These are phyloP conservation scores for Rhagophthalmus giganteus DNA, from an alignment of 2,888 invertebrate species.

Conservation along the genomic window DNA sequence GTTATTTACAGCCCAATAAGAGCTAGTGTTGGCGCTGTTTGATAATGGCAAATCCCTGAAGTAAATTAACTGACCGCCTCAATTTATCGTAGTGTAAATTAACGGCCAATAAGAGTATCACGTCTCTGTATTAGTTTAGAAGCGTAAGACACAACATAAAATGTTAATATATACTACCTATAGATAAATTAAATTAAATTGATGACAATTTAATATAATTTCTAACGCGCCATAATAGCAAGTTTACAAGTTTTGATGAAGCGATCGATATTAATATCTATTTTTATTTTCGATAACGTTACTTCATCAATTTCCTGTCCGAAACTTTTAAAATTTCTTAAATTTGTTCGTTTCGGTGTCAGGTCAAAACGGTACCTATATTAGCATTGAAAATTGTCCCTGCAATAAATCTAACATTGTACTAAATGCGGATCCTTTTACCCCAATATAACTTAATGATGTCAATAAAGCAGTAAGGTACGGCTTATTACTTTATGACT, in stretches of 20 bases:
- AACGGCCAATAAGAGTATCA: constrained; percentile 56
- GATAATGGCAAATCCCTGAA: constrained; percentile 40
- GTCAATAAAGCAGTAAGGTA: constrained; percentile 21
- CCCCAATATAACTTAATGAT: constrained; percentile 22
- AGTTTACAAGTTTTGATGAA: too few species aligned
- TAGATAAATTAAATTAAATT: too few species aligned
- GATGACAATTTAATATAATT: too few species aligned
- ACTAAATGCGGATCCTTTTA: constrained; percentile 17
- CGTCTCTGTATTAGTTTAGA: constrained; percentile 20
- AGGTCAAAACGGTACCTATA: background rate
- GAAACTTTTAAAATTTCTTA: too few species aligned
- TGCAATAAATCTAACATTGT: constrained; percentile 18
- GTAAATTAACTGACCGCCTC: constrained; percentile 55
- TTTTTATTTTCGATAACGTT: too few species aligned
- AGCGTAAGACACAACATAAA: too few species aligned
- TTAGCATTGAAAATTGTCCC: constrained; percentile 14
- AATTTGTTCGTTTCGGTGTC: too few species aligned
- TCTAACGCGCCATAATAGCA: too few species aligned
- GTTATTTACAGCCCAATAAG: constrained; percentile 40
- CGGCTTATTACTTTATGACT: constrained; percentile 20
- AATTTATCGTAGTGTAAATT: constrained; percentile 54
- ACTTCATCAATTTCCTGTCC: too few species aligned
- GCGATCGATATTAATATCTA: too few species aligned
- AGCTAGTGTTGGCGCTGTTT: constrained; percentile 40
- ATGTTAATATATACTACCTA: too few species aligned